phyloP scores from a whole-genome alignment of 2,888 invertebrate species.

The Odiellus spinosus region DNA sequence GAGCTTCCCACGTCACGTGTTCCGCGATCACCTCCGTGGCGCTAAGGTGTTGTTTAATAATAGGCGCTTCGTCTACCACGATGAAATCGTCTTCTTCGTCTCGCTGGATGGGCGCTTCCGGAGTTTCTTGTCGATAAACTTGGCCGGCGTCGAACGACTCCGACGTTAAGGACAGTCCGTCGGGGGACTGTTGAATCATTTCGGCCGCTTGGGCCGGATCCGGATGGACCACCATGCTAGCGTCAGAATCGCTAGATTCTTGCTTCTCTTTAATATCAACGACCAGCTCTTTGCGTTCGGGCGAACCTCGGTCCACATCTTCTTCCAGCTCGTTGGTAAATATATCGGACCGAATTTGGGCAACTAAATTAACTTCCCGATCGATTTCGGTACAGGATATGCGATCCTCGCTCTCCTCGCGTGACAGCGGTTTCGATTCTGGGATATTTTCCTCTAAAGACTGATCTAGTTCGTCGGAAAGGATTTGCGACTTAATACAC shows the following conservation, averaged over 20 bases:
- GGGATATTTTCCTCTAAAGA: slow-evolving; percentile 17
- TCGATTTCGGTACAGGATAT: slow-evolving; percentile 6
- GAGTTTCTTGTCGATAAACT: neutral
- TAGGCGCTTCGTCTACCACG: neutral
- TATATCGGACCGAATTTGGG: slow-evolving; percentile 22
- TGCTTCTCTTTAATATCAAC: neutral
- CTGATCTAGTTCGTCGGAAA: slow-evolving; percentile 17
- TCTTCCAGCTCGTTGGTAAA: slow-evolving; percentile 21
- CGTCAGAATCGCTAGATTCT: slow-evolving; percentile 1
- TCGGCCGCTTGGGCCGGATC: too few relatives aligned
- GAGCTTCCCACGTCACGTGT: slow-evolving; percentile 16
- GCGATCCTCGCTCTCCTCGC: slow-evolving; percentile 9
- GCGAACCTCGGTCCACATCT: slow-evolving; percentile 20
- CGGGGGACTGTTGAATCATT: too few relatives aligned
- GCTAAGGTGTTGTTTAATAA: neutral
- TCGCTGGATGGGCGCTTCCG: neutral
- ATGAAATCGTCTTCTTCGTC: neutral
- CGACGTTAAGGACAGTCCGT: too few relatives aligned
- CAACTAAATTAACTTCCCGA: slow-evolving; percentile 16
- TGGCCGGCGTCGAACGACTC: neutral
- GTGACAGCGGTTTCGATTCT: slow-evolving; percentile 16
- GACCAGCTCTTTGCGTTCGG: slow-evolving; percentile 19
- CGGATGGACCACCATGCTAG: neutral
- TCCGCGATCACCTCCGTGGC: slow-evolving; percentile 1
- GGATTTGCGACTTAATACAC: slow-evolving; percentile 7